Conservation (phyloP, 2,113 vertebrate species). For the Hydrochoerus hydrochaeris region DNA sequence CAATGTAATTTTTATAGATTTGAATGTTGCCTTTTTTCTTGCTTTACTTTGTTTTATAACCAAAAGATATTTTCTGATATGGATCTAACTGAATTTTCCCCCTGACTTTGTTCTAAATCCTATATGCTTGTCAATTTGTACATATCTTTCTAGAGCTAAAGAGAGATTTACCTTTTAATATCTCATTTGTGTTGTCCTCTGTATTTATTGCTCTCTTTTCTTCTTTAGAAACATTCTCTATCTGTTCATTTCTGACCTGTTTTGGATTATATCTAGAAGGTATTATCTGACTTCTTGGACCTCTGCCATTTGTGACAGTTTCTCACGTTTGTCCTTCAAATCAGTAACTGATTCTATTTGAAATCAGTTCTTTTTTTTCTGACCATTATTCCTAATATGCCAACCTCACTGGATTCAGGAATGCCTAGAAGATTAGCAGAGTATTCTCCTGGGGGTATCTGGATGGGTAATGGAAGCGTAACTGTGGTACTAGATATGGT, state of each 20-base stretch:
- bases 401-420: neutral
- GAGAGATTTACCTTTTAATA: neutral
- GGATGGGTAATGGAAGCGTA: neutral
- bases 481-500: neutral
- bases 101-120: neutral
- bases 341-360: neutral
- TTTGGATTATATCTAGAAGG: neutral
- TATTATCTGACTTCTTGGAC: neutral
- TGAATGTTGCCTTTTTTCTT: neutral
- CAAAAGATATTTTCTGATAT: neutral
- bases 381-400: neutral
- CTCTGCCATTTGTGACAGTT: neutral
- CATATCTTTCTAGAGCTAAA: neutral
- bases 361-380: neutral
- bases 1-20: conserved; percentile 24
- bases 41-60: conserved; percentile 15
- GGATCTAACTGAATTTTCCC: neutral
- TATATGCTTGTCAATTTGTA: neutral
- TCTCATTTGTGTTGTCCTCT: neutral
- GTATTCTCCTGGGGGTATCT: neutral
- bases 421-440: neutral
- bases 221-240: conserved; percentile 2
- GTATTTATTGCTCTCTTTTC: neutral
- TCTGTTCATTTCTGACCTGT: neutral
- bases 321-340: neutral